Percentiles rank a stretch among this genome's conserved stretches.
Evolutionary conservation across 1,140 invertebrate species (phyloP).

Genomic region (Microplitis demolitor): DNA sequence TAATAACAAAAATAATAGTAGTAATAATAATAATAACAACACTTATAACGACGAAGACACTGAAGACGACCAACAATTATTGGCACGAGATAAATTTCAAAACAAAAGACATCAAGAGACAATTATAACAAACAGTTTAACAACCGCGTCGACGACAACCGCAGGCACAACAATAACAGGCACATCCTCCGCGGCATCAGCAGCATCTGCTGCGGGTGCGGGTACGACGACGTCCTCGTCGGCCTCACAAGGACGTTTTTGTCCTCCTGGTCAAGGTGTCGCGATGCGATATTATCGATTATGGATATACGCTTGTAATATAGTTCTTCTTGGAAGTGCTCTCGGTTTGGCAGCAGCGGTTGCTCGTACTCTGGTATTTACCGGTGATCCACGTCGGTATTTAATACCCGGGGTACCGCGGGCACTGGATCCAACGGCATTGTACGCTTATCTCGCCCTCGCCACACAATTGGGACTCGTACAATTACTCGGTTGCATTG

Average conservation of each 20-base stretch:
- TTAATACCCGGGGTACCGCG: conserved; percentile 75
- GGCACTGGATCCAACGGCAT: conserved; percentile 77
- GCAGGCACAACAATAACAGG: neutral
- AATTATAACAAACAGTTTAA: conserved; percentile 8
- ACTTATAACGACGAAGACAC: conserved; percentile 20
- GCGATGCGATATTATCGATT: conserved; percentile 81
- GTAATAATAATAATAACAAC: conserved; percentile 7
- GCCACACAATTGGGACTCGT: conserved; percentile 71
- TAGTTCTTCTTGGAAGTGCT: conserved; percentile 80
- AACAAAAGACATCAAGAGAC: conserved; percentile 17
- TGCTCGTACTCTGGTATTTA: conserved; percentile 70
- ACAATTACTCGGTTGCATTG: conserved; percentile 78
- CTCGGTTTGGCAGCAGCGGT: conserved; percentile 80
- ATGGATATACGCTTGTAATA: conserved; percentile 92
- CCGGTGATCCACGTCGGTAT: conserved; percentile 67
- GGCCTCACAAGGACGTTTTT: conserved; percentile 41
- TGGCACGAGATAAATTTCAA: conserved; percentile 18
- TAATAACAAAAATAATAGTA: conserved; percentile 1
- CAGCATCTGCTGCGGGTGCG: conserved; percentile 18
- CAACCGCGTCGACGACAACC: neutral
- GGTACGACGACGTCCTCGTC: conserved; percentile 36
- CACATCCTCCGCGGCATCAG: neutral
- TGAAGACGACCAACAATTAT: conserved; percentile 26
- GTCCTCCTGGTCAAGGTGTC: conserved; percentile 48
- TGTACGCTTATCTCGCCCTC: conserved; percentile 83